Percentiles rank a stretch among this genome's conserved stretches.
These are phyloP conservation scores for Drosophila paracracens DNA, from an alignment of 2,888 invertebrate genomes.

Conservation along the genomic window DNA sequence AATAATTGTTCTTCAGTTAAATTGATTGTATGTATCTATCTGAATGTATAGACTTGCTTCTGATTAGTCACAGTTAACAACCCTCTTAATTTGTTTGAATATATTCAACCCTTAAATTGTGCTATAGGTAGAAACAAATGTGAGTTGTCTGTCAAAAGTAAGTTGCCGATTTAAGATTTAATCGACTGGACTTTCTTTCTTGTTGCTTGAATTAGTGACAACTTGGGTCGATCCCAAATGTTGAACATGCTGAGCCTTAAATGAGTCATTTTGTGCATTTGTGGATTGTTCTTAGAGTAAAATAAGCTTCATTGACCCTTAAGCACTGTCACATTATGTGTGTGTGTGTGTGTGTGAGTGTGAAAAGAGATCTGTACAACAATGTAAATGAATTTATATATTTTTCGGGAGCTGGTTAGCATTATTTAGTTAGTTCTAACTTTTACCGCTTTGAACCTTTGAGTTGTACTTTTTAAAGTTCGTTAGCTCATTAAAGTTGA, in stretches of 20 bases:
- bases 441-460: background rate
- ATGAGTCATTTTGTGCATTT: background rate
- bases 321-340: background rate
- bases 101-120: background rate
- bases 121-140: too few species aligned
- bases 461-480: conserved; percentile 3
- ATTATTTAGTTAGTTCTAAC: background rate
- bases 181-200: background rate
- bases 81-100: background rate
- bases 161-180: background rate
- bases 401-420: background rate
- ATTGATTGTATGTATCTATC: background rate
- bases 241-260: too few species aligned
- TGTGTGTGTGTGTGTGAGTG: background rate
- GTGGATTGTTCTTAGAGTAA: background rate
- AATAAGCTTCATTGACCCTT: background rate
- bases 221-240: too few species aligned
- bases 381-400: background rate
- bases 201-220: background rate
- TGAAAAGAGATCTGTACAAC: background rate
- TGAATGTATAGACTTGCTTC: background rate
- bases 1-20: background rate
- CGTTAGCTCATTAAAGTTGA: conserved; percentile 28
- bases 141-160: background rate
- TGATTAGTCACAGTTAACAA: background rate